Conservation (phyloP, 2,888 invertebrate species). For the Drosophila vallismaia region DNA sequence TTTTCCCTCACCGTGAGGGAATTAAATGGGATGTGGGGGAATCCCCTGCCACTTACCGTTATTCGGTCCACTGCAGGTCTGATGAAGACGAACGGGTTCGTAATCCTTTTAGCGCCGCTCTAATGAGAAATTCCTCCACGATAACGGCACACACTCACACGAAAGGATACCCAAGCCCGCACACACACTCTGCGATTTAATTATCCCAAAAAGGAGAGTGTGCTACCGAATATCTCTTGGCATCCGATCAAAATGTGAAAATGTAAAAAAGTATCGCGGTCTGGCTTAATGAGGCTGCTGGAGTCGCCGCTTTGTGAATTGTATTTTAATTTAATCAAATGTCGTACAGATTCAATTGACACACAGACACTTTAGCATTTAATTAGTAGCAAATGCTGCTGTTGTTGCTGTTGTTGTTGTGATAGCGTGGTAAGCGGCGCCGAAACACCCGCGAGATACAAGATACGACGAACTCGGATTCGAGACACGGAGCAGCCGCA, state of each 20-base stretch:
- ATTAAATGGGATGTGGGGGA: constrained; percentile 10
- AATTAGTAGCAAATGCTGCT: constrained; percentile 49
- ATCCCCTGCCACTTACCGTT: constrained; percentile 62
- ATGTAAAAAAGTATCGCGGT: constrained; percentile 42
- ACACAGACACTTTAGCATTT: constrained; percentile 51
- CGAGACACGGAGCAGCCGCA: constrained; percentile 46
- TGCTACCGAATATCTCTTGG: constrained; percentile 33
- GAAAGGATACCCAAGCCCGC: constrained; percentile 14
- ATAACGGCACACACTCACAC: constrained; percentile 38
- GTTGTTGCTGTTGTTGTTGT: constrained; percentile 17
- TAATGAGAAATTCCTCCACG: constrained; percentile 69
- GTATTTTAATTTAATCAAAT: constrained; percentile 55
- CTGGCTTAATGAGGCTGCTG: constrained; percentile 51
- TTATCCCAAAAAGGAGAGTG: constrained; percentile 22
- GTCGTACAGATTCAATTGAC: constrained; percentile 57
- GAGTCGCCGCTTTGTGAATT: constrained; percentile 23
- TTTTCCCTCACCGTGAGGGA: constrained; percentile 2
- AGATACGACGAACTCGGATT: constrained; percentile 18
- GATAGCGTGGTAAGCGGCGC: constrained; percentile 29
- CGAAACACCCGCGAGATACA: constrained; percentile 6
- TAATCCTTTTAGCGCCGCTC: constrained; percentile 75
- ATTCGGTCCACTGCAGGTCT: constrained; percentile 38
- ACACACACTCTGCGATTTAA: constrained; percentile 34
- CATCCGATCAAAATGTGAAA: constrained; percentile 37
- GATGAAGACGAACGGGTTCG: constrained; percentile 74